Base-by-base conservation (phyloP, 2,113 vertebrate genomes). In the Cephalopterus ornatus region DNA sequence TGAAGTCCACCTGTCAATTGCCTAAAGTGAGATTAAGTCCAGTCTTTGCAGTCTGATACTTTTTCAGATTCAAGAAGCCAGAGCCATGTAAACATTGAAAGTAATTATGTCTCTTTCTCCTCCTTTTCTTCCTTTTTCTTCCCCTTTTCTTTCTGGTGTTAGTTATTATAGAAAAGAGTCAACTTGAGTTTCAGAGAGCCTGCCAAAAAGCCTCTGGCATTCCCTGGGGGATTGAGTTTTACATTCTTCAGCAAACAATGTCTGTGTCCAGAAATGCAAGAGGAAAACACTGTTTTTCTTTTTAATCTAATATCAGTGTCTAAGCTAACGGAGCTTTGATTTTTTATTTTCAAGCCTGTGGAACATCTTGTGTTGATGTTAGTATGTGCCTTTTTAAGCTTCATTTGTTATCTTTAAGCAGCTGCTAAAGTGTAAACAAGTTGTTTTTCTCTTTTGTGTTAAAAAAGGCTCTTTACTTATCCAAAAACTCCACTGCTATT, bases 141-240 rank as follows among this genome's bases (percentile, higher is more conserved):
- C 5, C 5, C 15, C 11, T 83, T 84, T 89, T 67, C 85, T 95
- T 96, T 84, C 78, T 96, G 67, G 89, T 92, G 95, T 53, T 92
- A 84, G 62, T 82, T 94, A 74, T 85, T 96, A 87, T 32, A 93
- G 85, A 97, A 93, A 93, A 93, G 88, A 94, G 46, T 96, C 94
- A 95, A 95, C 89, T 97, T 96, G 87, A 97, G 83, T 96, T 96
- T 94, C 94, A 91, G 70, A 78, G 50, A 58, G 66, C 68, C 95
- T 97, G 96, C 89, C 96, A 98, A 94, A 92, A 97, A 94, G 81
- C 83, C 84, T 93, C 61, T 90, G 90, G 93, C 86, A 86, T 97
- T 96, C 89, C 78, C 92, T 33, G 22, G 52, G 82, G 94, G 47
- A 94, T 15, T 94, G 93, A 95, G 95, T 97, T 96, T 96, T 97